A percentile compares a stretch with the other conserved stretches of the same genome.
Conservation (phyloP, 1,140 invertebrate species). For the Brachionus plicatilis region DNA sequence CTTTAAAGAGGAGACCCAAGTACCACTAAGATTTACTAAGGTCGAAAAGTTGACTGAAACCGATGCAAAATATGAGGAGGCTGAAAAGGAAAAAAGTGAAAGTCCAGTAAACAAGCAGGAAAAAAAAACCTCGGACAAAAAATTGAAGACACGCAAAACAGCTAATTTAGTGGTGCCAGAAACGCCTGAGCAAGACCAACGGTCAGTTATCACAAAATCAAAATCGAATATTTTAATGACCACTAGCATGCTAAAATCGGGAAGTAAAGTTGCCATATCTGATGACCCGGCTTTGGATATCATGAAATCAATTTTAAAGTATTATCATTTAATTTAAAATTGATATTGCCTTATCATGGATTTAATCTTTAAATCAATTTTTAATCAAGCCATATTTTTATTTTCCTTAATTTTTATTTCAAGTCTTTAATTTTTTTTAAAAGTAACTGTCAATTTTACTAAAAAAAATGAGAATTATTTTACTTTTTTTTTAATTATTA, state of each 20-base stretch:
- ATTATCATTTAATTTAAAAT: background rate
- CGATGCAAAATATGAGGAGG: background rate
- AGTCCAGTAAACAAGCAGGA: background rate
- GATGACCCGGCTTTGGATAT: conserved; percentile 20
- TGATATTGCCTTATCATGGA: too few species aligned
- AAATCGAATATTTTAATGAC: conserved; percentile 17
- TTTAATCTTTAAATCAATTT: too few species aligned
- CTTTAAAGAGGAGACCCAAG: conserved; percentile 43
- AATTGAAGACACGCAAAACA: background rate
- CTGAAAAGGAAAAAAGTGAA: background rate
- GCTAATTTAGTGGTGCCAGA: background rate
- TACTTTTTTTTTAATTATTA: too few species aligned
- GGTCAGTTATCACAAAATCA: background rate
- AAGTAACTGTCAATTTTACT: too few species aligned
- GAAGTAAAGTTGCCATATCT: background rate
- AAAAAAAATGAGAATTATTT: too few species aligned
- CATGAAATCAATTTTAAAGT: conserved; percentile 15
- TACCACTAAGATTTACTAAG: conserved; percentile 40
- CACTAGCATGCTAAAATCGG: background rate
- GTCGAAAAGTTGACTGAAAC: background rate
- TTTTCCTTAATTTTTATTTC: too few species aligned
- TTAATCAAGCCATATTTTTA: too few species aligned
- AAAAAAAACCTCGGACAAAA: background rate
- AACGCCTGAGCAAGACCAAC: background rate
- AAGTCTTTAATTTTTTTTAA: too few species aligned